Evolutionary conservation across 2,888 invertebrate genomes (phyloP).

Genomic region (Sialis lutaria): DNA sequence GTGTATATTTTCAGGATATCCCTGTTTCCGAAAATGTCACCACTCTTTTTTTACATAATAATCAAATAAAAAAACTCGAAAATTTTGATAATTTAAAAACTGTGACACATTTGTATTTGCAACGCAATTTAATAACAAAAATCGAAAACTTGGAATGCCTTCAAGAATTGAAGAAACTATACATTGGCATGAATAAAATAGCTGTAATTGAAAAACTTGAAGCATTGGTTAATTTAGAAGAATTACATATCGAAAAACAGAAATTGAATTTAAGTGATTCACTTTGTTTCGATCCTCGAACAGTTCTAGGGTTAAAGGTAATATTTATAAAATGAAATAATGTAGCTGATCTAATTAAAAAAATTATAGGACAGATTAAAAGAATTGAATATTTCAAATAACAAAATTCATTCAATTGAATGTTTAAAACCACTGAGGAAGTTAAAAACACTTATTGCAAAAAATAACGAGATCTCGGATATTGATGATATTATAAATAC

Average conservation of each 20-base stretch:
- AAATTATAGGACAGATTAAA: slow-evolving; percentile 31
- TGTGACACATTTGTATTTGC: slow-evolving; percentile 52
- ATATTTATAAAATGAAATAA: slow-evolving; percentile 1
- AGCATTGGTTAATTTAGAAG: slow-evolving; percentile 36
- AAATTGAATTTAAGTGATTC: slow-evolving; percentile 32
- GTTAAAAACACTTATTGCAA: slow-evolving; percentile 35
- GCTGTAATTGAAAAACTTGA: slow-evolving; percentile 52
- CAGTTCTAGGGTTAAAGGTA: slow-evolving; percentile 38
- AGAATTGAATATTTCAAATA: slow-evolving; percentile 43
- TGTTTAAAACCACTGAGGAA: slow-evolving; percentile 32
- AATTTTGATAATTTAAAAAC: slow-evolving; percentile 33
- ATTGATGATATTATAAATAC: slow-evolving; percentile 33
- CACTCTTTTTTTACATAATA: slow-evolving; percentile 44
- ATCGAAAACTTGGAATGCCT: slow-evolving; percentile 53
- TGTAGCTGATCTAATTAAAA: slow-evolving; percentile 1
- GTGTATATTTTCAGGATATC: slow-evolving; percentile 21
- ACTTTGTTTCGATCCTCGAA: slow-evolving; percentile 49
- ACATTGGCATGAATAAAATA: slow-evolving; percentile 50
- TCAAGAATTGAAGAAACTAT: slow-evolving; percentile 56
- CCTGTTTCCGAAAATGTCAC: slow-evolving; percentile 25
- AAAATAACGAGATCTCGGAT: slow-evolving; percentile 37
- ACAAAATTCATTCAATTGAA: slow-evolving; percentile 36
- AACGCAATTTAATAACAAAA: slow-evolving; percentile 60
- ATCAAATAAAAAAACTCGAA: slow-evolving; percentile 37
- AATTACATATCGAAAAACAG: slow-evolving; percentile 53